These are phyloP conservation scores for Synergus itoensis DNA, from an alignment of 2,888 invertebrate species.

Conservation along the genomic window DNA sequence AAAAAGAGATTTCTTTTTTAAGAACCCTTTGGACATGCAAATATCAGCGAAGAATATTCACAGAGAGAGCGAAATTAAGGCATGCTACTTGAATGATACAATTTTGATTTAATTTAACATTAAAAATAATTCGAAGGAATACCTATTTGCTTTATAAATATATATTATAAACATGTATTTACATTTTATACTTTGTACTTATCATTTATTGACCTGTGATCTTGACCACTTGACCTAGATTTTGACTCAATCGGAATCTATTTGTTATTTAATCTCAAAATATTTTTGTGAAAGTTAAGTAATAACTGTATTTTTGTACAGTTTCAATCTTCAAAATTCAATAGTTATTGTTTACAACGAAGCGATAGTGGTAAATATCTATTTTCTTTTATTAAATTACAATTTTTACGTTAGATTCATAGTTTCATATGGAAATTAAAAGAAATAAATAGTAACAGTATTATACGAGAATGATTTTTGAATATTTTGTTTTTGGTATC, in stretches of 20 bases:
- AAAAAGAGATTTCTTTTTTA: background rate
- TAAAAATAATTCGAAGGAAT: background rate
- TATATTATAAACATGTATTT: background rate
- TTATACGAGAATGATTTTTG: background rate
- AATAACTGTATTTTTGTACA: background rate
- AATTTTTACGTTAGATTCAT: no score
- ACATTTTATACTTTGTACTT: no score
- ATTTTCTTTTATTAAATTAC: no score
- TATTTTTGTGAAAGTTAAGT: no score
- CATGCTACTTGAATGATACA: background rate
- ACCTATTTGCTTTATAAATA: background rate
- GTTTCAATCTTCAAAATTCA: background rate
- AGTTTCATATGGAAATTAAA: no score
- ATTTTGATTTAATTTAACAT: background rate
- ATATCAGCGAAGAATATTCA: background rate
- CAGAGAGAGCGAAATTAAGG: constrained; percentile 18
- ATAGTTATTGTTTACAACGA: background rate
- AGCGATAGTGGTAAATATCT: no score
- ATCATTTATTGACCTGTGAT: background rate
- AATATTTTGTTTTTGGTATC: background rate
- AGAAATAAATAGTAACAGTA: no score
- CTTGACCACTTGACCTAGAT: background rate
- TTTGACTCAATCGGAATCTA: background rate
- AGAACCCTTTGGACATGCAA: constrained; percentile 4
- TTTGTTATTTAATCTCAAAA: background rate